Evolutionary conservation across 1,140 invertebrate genomes (phyloP).

Genomic region (Orius laevigatus): DNA sequence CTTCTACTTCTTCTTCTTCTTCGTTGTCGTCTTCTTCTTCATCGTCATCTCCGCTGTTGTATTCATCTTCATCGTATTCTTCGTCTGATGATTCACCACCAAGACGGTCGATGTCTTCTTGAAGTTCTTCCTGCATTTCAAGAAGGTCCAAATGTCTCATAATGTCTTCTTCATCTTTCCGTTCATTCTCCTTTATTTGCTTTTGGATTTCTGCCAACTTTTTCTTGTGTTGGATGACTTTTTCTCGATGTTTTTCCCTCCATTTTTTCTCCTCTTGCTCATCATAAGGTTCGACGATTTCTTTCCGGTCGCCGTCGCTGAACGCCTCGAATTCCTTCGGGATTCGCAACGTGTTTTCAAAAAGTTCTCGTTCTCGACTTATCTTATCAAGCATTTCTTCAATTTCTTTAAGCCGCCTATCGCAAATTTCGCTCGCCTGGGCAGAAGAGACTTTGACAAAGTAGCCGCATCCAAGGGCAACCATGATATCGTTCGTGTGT

Average conservation of each 20-base stretch:
- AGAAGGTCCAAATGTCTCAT: constrained; percentile 33
- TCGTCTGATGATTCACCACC: constrained; percentile 7
- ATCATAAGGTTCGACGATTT: constrained; percentile 37
- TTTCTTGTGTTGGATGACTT: constrained; percentile 31
- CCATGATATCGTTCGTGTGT: constrained; percentile 56
- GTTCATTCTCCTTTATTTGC: constrained; percentile 23
- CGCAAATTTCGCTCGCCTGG: constrained; percentile 42
- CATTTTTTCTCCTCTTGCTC: constrained; percentile 35
- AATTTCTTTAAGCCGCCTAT: constrained; percentile 38
- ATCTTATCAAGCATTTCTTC: constrained; percentile 32
- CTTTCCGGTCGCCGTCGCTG: constrained; percentile 25
- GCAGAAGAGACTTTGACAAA: constrained; percentile 50
- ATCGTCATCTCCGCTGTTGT: constrained; percentile 4
- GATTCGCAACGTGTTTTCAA: constrained; percentile 28
- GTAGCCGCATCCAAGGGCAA: constrained; percentile 49
- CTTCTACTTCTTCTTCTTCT: not conserved
- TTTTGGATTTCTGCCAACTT: constrained; percentile 27
- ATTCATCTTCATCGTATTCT: constrained; percentile 6
- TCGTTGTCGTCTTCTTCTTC: constrained; percentile 1
- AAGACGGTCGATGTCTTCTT: constrained; percentile 26
- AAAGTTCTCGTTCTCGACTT: constrained; percentile 30
- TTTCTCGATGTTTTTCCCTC: constrained; percentile 34
- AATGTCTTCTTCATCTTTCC: constrained; percentile 29
- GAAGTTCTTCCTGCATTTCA: constrained; percentile 35
- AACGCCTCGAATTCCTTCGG: constrained; percentile 27